Evolutionary conservation across 1,140 invertebrate species (phyloP).

Genomic region (Apolygus lucorum): DNA sequence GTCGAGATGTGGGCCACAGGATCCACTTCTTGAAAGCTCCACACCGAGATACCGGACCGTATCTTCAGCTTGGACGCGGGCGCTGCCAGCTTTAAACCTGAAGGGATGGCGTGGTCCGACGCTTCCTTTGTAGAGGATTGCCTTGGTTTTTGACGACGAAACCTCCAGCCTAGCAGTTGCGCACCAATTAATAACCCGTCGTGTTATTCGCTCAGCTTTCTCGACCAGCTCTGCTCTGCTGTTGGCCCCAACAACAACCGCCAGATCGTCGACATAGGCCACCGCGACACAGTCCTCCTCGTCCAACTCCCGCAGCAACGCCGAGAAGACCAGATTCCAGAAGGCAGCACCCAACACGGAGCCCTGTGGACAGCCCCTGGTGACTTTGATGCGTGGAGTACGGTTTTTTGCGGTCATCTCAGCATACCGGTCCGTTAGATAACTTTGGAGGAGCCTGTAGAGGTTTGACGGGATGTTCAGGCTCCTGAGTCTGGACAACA

Average conservation of each 20-base stretch:
- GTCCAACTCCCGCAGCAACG: neutral
- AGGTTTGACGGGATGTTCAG: too few species aligned
- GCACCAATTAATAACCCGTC: neutral
- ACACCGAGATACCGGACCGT: neutral
- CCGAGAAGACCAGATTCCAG: conserved; percentile 6
- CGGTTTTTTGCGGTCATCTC: too few species aligned
- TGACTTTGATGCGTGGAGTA: too few species aligned
- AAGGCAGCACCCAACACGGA: conserved; percentile 1
- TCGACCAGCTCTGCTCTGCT: neutral
- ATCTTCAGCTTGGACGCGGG: neutral
- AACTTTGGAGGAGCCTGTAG: too few species aligned
- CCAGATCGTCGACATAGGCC: conserved; percentile 17
- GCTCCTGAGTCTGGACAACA: too few species aligned
- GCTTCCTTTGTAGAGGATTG: conserved; percentile 24
- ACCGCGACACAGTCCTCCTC: neutral
- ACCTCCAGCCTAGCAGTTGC: conserved; percentile 14
- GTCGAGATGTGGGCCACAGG: neutral
- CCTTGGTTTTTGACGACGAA: conserved; percentile 27
- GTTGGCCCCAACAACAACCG: conserved; percentile 7
- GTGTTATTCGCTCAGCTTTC: neutral
- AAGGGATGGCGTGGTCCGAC: conserved; percentile 7
- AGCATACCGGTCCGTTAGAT: too few species aligned
- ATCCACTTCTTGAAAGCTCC: neutral
- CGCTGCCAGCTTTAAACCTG: conserved; percentile 14
- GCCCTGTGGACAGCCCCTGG: neutral